phyloP scores from a whole-genome alignment of 2,113 vertebrate species.

The Lagopus muta region DNA sequence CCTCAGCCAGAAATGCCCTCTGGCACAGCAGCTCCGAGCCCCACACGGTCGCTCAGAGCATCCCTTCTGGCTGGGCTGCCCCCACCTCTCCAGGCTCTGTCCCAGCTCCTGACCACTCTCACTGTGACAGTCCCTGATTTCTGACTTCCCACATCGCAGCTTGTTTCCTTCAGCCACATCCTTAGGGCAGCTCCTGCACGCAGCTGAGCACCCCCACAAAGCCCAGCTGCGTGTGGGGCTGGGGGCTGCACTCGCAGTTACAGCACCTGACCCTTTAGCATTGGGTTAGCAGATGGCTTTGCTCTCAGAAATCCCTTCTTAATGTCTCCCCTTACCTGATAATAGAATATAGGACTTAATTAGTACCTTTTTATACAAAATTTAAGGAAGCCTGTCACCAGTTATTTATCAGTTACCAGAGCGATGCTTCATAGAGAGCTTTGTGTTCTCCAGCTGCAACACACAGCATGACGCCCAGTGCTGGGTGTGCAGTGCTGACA shows the following conservation, averaged over 20 bases:
- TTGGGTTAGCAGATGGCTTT: background rate
- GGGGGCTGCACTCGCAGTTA: background rate
- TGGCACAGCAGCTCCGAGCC: background rate
- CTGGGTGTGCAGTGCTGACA: background rate
- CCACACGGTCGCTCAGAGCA: background rate
- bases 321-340: background rate
- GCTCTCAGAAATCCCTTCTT: background rate
- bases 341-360: background rate
- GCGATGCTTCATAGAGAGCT: background rate
- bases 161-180: background rate
- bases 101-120: background rate
- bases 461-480: background rate
- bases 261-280: background rate
- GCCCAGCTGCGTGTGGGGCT: background rate
- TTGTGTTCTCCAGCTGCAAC: background rate
- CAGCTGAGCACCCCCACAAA: background rate
- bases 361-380: background rate
- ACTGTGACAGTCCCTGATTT: background rate
- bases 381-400: background rate
- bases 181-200: accelerated
- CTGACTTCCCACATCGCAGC: accelerated
- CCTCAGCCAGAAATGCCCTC: accelerated
- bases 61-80: no score
- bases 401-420: background rate
- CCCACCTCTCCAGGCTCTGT: background rate